These are phyloP conservation scores for Drosophila multiciliata DNA, from an alignment of 2,888 invertebrate species.

Conservation along the genomic window DNA sequence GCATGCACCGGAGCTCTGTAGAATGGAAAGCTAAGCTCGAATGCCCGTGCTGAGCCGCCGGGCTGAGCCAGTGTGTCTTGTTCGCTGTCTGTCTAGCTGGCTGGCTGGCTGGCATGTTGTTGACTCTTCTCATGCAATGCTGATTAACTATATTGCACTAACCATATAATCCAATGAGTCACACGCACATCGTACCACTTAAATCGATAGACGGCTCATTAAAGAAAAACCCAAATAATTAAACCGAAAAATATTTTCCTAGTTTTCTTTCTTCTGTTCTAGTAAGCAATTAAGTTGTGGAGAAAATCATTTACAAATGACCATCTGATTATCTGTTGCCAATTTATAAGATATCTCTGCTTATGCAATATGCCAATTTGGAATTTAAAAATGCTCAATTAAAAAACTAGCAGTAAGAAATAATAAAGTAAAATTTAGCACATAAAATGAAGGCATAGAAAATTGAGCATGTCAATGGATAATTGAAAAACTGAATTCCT, in stretches of 20 bases:
- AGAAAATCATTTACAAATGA: neutral
- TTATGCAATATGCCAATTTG: neutral
- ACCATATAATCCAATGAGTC: slow-evolving; percentile 54
- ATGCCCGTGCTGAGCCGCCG: slow-evolving; percentile 17
- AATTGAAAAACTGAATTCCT: neutral
- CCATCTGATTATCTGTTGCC: neutral
- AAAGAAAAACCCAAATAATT: slow-evolving; percentile 14
- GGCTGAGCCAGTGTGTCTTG: slow-evolving; percentile 12
- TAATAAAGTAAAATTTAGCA: neutral
- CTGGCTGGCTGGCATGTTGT: slow-evolving; percentile 57
- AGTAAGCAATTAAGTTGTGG: slow-evolving; percentile 22
- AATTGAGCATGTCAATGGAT: neutral
- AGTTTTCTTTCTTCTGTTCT: slow-evolving; percentile 41
- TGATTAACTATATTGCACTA: slow-evolving; percentile 72
- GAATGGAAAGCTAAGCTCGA: slow-evolving; percentile 68
- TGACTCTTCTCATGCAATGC: slow-evolving; percentile 71
- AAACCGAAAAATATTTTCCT: slow-evolving; percentile 33
- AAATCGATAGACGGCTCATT: slow-evolving; percentile 54
- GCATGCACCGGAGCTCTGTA: slow-evolving; percentile 59
- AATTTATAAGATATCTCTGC: neutral
- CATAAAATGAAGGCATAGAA: neutral
- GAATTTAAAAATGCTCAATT: neutral
- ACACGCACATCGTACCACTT: slow-evolving; percentile 55
- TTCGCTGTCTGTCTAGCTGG: slow-evolving; percentile 36
- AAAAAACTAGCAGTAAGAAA: neutral